Evolutionary conservation across 2,888 invertebrate species (phyloP).

Genomic region (Microdon myrmicae): DNA sequence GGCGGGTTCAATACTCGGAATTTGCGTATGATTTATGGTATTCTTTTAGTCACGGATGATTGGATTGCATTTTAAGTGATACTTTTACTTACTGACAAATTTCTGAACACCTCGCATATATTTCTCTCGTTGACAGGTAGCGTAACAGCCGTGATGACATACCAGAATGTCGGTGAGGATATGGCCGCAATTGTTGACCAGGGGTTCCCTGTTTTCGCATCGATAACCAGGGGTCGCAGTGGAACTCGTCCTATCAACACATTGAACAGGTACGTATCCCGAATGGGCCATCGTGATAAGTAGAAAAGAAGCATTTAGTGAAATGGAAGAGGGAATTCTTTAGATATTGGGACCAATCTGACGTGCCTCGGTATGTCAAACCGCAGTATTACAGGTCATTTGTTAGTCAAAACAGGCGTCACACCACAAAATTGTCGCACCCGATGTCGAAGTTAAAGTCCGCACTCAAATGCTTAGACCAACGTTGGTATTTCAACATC

Average conservation of each 20-base stretch:
- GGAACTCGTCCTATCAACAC: constrained; percentile 72
- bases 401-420: too few species aligned
- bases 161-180: constrained; percentile 80
- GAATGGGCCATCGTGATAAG: not conserved
- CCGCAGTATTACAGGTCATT: too few species aligned
- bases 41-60: constrained; percentile 9
- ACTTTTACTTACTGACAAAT: not conserved
- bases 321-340: too few species aligned
- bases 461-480: too few species aligned
- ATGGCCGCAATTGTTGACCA: constrained; percentile 77
- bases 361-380: too few species aligned
- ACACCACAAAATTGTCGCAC: too few species aligned
- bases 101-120: too few species aligned
- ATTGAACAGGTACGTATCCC: constrained; percentile 75
- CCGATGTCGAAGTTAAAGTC: too few species aligned
- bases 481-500: too few species aligned
- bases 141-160: constrained; percentile 85
- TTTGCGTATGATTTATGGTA: constrained; percentile 28
- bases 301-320: not conserved
- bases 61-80: constrained; percentile 1
- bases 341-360: too few species aligned
- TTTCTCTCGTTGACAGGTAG: constrained; percentile 74
- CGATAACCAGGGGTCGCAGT: constrained; percentile 75
- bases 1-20: constrained; percentile 22
- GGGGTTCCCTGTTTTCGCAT: constrained; percentile 75